phyloP scores from a whole-genome alignment of 2,797 vertebrate species.

The Pipistrellus kuhlii region DNA sequence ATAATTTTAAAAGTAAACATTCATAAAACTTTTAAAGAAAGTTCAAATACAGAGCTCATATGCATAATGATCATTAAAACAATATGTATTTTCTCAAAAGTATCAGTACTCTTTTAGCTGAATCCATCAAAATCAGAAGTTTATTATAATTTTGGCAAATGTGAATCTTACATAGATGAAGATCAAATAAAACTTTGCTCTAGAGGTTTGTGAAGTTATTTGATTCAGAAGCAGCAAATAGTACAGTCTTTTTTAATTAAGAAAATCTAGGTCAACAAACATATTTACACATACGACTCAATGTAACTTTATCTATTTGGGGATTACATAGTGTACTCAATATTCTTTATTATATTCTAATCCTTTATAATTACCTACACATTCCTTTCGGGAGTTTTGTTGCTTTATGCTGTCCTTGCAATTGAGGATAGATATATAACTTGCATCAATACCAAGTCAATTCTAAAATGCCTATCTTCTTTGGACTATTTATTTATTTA shows the following conservation, averaged over 20 bases:
- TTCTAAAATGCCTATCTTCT: constrained; percentile 37
- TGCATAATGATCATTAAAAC: background rate
- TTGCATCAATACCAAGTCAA: background rate
- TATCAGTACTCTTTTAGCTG: background rate
- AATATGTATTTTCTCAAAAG: background rate
- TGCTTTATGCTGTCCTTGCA: background rate
- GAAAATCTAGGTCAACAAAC: constrained; percentile 59
- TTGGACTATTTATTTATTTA: background rate
- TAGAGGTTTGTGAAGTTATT: constrained; percentile 32
- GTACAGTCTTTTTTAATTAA: constrained; percentile 59
- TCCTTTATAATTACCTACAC: constrained; percentile 20
- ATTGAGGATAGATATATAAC: background rate
- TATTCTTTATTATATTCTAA: constrained; percentile 46
- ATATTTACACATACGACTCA: constrained; percentile 42
- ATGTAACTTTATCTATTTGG: background rate
- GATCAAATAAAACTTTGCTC: constrained; percentile 47
- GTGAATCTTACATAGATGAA: background rate
- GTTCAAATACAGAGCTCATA: background rate
- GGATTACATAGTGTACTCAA: background rate
- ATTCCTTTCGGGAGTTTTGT: background rate
- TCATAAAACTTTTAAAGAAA: background rate
- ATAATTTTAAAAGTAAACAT: no score
- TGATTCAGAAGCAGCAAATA: constrained; percentile 22
- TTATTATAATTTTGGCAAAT: constrained; percentile 41
- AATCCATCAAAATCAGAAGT: background rate